Evolutionary conservation across 2,888 invertebrate genomes (phyloP).

Genomic region (Cantharis nigra): DNA sequence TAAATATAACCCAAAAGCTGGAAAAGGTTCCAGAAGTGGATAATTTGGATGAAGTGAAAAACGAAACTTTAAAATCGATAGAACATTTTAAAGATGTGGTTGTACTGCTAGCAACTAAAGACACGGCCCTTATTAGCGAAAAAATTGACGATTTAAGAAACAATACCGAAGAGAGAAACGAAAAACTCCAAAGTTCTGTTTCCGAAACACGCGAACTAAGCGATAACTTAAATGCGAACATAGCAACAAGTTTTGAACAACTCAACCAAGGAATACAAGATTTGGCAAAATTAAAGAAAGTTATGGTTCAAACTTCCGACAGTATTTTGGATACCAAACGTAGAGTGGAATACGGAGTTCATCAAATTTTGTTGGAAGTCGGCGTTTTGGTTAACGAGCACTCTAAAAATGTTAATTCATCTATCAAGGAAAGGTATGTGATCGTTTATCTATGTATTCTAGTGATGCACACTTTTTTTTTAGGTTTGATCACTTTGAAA

Average conservation of each 20-base stretch:
- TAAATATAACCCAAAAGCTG: conserved; percentile 42
- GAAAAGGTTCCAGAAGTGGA: conserved; percentile 55
- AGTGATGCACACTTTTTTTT: conserved; percentile 17
- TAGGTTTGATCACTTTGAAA: conserved; percentile 73
- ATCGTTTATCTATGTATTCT: background rate
- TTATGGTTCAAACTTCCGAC: conserved; percentile 82
- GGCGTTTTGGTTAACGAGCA: conserved; percentile 70
- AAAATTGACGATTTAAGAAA: conserved; percentile 36
- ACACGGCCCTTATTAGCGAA: conserved; percentile 16
- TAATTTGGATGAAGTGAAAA: conserved; percentile 63
- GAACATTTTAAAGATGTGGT: conserved; percentile 59
- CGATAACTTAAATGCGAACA: conserved; percentile 62
- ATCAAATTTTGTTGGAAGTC: conserved; percentile 78
- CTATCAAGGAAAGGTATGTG: conserved; percentile 64
- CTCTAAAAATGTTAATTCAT: conserved; percentile 67
- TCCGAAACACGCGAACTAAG: conserved; percentile 58
- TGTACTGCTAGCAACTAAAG: background rate
- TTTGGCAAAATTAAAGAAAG: conserved; percentile 74
- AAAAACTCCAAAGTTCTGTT: conserved; percentile 42
- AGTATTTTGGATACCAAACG: conserved; percentile 83
- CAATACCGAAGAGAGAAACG: conserved; percentile 40
- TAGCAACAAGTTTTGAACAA: conserved; percentile 60
- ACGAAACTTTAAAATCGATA: conserved; percentile 65
- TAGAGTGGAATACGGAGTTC: conserved; percentile 81
- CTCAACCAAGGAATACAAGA: conserved; percentile 62